These are phyloP conservation scores for Chrysolina haemoptera DNA, from an alignment of 2,888 invertebrate genomes.

Conservation along the genomic window DNA sequence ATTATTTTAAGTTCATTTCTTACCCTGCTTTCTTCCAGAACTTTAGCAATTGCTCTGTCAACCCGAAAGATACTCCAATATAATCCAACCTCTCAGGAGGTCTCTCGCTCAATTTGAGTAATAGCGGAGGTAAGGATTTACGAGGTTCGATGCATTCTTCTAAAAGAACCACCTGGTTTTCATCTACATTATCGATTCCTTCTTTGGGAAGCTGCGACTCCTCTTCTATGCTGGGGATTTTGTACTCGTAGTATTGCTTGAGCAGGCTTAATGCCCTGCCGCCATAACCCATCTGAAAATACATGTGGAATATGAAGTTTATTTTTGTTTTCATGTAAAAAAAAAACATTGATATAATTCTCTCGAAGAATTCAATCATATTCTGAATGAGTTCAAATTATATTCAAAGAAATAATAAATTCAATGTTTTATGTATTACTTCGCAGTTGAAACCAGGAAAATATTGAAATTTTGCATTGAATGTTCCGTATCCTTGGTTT, in stretches of 20 bases:
- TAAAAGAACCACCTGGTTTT: slow-evolving; percentile 76
- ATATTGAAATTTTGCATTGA: no score
- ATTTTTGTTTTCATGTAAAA: no score
- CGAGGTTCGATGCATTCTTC: slow-evolving; percentile 85
- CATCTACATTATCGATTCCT: slow-evolving; percentile 73
- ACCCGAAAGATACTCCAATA: slow-evolving; percentile 93
- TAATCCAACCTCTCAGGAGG: slow-evolving; percentile 91
- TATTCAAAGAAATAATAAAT: no score
- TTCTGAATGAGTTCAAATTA: no score
- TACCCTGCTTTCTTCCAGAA: slow-evolving; percentile 81
- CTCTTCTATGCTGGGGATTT: slow-evolving; percentile 82
- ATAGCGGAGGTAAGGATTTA: slow-evolving; percentile 87
- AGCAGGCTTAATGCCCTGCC: slow-evolving; percentile 87
- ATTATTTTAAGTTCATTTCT: background rate
- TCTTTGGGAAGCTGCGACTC: slow-evolving; percentile 58
- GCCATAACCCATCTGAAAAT: slow-evolving; percentile 95
- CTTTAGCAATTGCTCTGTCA: slow-evolving; percentile 90
- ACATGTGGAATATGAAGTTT: no score
- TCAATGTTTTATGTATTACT: no score
- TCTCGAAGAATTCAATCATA: no score
- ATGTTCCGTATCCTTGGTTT: no score
- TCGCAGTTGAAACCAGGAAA: no score
- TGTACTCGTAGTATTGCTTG: slow-evolving; percentile 90
- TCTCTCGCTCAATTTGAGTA: slow-evolving; percentile 89
- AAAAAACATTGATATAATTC: no score